phyloP scores from a whole-genome alignment of 2,113 vertebrate genomes.

The Meriones unguiculatus region DNA sequence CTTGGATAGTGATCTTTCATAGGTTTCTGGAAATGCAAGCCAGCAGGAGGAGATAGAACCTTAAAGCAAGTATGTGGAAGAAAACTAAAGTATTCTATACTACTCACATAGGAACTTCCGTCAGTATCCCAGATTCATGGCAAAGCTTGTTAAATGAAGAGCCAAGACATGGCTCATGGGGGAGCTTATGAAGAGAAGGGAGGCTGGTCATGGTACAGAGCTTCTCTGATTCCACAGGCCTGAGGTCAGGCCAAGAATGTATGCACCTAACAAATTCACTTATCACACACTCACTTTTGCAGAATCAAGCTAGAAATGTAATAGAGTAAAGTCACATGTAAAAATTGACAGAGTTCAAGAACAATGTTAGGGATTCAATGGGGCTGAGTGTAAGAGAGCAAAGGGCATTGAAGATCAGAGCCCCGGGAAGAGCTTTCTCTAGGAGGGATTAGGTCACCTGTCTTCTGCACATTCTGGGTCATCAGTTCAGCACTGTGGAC shows the following conservation, averaged over 20 bases:
- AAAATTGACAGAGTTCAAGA: not conserved
- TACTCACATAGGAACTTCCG: not conserved
- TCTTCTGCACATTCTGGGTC: not conserved
- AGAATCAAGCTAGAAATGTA: not conserved
- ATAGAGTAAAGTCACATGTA: not conserved
- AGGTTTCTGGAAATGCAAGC: not conserved
- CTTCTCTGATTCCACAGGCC: not conserved
- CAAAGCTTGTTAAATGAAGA: not conserved
- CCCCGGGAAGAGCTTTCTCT: not conserved
- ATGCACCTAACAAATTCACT: not conserved
- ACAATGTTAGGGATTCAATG: not conserved
- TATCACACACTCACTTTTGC: not conserved
- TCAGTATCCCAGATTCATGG: not conserved
- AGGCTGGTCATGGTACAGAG: rapidly evolving
- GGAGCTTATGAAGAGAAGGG: not conserved
- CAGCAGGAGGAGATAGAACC: not conserved
- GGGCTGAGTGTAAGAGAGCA: not conserved
- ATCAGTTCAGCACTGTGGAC: not conserved
- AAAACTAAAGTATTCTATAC: not conserved
- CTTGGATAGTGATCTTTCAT: not conserved
- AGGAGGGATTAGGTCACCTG: not conserved
- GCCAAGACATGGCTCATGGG: no score
- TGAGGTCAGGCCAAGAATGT: not conserved
- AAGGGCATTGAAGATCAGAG: not conserved
- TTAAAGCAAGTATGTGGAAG: not conserved